These are phyloP conservation scores for Idaea biselata DNA, from an alignment of 2,888 invertebrate species.

Conservation along the genomic window DNA sequence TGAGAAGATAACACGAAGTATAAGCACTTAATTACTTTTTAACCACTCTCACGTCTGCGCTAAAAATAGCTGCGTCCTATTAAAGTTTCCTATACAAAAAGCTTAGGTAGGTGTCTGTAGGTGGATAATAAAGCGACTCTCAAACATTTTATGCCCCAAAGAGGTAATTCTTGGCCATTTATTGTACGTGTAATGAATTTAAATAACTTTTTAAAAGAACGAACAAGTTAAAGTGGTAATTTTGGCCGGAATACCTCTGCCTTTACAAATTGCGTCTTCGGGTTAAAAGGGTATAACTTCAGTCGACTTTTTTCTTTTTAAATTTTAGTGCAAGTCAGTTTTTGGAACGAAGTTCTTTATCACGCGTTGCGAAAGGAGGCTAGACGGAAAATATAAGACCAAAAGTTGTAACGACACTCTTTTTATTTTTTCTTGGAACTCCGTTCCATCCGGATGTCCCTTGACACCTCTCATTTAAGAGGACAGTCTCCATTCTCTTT, in stretches of 20 bases:
- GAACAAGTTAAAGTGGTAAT: neutral
- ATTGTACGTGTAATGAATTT: conserved; percentile 1
- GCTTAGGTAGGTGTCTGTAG: neutral
- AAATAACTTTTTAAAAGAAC: neutral
- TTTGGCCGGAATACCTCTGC: neutral
- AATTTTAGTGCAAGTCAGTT: neutral
- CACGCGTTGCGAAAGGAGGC: neutral
- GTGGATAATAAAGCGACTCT: neutral
- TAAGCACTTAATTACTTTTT: too few relatives aligned
- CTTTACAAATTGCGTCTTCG: neutral
- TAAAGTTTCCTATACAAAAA: neutral
- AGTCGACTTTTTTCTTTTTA: neutral
- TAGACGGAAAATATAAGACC: conserved; percentile 9
- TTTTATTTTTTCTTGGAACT: too few relatives aligned
- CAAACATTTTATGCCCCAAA: neutral
- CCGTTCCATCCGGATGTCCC: too few relatives aligned
- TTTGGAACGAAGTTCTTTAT: too few relatives aligned
- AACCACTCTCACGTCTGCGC: neutral
- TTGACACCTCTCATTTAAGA: too few relatives aligned
- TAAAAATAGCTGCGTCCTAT: neutral
- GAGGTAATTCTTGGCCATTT: neutral
- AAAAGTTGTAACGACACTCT: conserved; percentile 15
- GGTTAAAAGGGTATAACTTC: neutral
- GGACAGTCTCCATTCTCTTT: too few relatives aligned
- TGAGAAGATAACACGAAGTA: too few relatives aligned